A percentile compares a stretch with the other conserved stretches of the same genome.
Evolutionary conservation across 2,888 invertebrate genomes (phyloP).

Genomic region (Loripinus fragilis): DNA sequence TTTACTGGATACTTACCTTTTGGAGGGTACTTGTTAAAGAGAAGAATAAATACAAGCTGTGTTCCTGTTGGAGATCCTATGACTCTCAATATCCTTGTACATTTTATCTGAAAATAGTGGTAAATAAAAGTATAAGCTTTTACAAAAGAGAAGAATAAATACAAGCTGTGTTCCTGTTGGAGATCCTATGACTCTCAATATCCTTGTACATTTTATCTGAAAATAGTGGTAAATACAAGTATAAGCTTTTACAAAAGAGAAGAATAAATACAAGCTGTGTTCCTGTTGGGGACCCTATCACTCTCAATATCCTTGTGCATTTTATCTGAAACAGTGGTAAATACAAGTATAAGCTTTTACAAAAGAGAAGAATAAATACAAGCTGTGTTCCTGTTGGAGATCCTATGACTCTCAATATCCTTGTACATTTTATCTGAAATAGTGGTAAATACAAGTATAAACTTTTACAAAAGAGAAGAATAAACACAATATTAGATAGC

Average conservation of each 20-base stretch:
- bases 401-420: constrained; percentile 61
- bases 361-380: constrained; percentile 72
- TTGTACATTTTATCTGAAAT: constrained; percentile 67
- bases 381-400: constrained; percentile 69
- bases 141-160: constrained; percentile 71
- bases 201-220: constrained; percentile 67
- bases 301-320: constrained; percentile 64
- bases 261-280: constrained; percentile 71
- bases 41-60: constrained; percentile 70
- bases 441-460: too few relatives aligned
- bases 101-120: constrained; percentile 63
- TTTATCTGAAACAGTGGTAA: constrained; percentile 69
- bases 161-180: constrained; percentile 70
- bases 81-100: constrained; percentile 64
- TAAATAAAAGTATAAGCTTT: too few relatives aligned
- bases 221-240: too few relatives aligned
- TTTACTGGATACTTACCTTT: constrained; percentile 76
- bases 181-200: constrained; percentile 63
- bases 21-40: constrained; percentile 73
- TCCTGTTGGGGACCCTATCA: constrained; percentile 64
- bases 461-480: too few relatives aligned
- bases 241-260: constrained; percentile 70
- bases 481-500: too few relatives aligned
- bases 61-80: constrained; percentile 65
- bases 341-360: too few relatives aligned